Conservation (phyloP, 2,797 vertebrate species). For the Podargus strigoides region DNA sequence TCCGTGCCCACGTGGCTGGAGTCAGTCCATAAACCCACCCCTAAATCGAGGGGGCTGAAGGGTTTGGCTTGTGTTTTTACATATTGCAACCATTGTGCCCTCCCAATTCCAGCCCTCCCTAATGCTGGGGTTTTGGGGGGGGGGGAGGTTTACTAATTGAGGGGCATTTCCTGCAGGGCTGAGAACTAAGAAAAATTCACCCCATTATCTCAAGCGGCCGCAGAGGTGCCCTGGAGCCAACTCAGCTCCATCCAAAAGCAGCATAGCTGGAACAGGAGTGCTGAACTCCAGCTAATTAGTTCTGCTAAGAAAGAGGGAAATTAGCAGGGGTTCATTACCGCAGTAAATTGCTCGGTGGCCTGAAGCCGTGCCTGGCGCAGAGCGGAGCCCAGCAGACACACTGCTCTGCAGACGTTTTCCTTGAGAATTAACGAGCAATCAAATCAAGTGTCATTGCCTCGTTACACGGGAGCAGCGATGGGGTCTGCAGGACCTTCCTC, state of each 20-base stretch:
- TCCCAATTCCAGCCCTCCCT: not conserved
- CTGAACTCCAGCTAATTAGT: conserved; percentile 17
- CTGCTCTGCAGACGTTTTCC: not conserved
- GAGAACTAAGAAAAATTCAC: not conserved
- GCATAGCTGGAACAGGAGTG: not conserved
- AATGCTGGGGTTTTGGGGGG: not conserved
- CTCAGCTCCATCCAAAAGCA: not conserved
- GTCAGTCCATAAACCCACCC: not conserved
- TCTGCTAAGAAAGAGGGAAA: not conserved
- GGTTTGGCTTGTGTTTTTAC: not conserved
- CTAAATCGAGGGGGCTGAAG: accelerated
- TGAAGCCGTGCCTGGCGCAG: accelerated
- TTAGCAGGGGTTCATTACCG: not conserved
- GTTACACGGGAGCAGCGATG: accelerated
- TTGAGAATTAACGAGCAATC: not conserved
- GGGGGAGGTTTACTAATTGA: not conserved
- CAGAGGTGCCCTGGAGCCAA: not conserved
- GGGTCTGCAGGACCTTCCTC: not conserved
- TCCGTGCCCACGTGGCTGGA: accelerated
- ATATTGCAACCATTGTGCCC: accelerated
- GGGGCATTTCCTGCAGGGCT: not conserved
- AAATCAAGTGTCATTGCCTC: accelerated
- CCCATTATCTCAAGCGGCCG: accelerated
- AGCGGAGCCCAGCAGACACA: accelerated
- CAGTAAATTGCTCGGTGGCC: not conserved